Evolutionary conservation across 2,888 invertebrate species (phyloP).

Genomic region (Mimas tiliae): DNA sequence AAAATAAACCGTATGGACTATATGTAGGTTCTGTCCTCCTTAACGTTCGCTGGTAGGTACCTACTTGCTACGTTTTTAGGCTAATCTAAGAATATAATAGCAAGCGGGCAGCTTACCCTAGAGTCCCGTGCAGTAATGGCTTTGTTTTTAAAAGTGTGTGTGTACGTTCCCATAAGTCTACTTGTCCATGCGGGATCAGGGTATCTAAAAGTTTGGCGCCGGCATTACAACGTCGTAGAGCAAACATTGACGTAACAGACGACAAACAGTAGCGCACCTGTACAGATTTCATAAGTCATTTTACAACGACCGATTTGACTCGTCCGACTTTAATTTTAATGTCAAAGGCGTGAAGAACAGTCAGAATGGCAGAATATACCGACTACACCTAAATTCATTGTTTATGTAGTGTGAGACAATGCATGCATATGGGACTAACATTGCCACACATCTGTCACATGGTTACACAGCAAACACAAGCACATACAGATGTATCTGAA

Average conservation of each 20-base stretch:
- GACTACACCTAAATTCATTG: slow-evolving; percentile 30
- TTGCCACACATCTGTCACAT: slow-evolving; percentile 26
- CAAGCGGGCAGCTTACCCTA: no score
- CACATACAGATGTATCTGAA: slow-evolving; percentile 21
- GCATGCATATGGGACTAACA: slow-evolving; percentile 25
- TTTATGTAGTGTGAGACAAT: slow-evolving; percentile 34
- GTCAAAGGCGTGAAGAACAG: slow-evolving; percentile 64
- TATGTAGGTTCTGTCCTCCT: no score
- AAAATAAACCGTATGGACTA: no score
- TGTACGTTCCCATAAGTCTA: background rate
- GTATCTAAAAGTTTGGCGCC: background rate
- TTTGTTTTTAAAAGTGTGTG: background rate
- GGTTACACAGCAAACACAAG: slow-evolving; percentile 25
- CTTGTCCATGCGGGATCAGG: background rate
- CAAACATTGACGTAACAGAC: slow-evolving; percentile 62
- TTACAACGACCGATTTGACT: slow-evolving; percentile 70
- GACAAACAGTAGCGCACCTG: slow-evolving; percentile 65
- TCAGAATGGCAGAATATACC: slow-evolving; percentile 44
- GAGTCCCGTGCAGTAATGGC: no score
- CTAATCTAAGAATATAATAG: no score
- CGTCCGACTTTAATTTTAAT: slow-evolving; percentile 65
- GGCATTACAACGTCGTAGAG: slow-evolving; percentile 36
- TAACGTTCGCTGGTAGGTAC: no score
- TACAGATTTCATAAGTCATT: slow-evolving; percentile 75
- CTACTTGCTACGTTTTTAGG: no score